phyloP scores from a whole-genome alignment of 2,888 invertebrate genomes.

The Andrena camellia region DNA sequence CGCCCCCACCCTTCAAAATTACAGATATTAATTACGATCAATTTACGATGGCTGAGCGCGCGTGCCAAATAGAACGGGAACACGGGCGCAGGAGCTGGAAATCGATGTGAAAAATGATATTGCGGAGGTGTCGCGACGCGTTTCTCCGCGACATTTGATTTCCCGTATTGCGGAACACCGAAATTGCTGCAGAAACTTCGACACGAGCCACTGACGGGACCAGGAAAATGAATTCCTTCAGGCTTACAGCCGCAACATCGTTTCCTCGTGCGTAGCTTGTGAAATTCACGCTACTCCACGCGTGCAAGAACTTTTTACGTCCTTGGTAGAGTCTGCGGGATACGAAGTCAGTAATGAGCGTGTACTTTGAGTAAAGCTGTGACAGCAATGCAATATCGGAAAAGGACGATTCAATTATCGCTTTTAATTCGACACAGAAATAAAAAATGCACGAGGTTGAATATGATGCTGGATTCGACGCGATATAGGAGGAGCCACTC shows the following conservation, averaged over 20 bases:
- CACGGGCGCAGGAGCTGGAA: background rate
- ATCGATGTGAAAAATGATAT: conserved; percentile 49
- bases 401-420: too few species aligned
- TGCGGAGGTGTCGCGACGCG: conserved; percentile 16
- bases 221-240: conserved; percentile 15
- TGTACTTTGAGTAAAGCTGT: background rate
- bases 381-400: too few species aligned
- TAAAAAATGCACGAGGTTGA: too few species aligned
- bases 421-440: too few species aligned
- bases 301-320: background rate
- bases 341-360: background rate
- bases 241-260: background rate
- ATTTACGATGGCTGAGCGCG: conserved; percentile 11
- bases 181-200: conserved; percentile 23
- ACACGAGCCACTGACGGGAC: background rate
- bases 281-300: background rate
- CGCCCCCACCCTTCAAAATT: background rate
- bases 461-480: too few species aligned
- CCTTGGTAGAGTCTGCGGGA: background rate
- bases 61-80: conserved; percentile 14
- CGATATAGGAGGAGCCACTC: too few species aligned
- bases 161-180: conserved; percentile 17
- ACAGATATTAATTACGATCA: conserved; percentile 39
- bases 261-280: background rate
- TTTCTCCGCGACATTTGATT: conserved; percentile 40